Evolutionary conservation across 2,797 vertebrate genomes (phyloP).

Genomic region (Pteronotus mesoamericanus): DNA sequence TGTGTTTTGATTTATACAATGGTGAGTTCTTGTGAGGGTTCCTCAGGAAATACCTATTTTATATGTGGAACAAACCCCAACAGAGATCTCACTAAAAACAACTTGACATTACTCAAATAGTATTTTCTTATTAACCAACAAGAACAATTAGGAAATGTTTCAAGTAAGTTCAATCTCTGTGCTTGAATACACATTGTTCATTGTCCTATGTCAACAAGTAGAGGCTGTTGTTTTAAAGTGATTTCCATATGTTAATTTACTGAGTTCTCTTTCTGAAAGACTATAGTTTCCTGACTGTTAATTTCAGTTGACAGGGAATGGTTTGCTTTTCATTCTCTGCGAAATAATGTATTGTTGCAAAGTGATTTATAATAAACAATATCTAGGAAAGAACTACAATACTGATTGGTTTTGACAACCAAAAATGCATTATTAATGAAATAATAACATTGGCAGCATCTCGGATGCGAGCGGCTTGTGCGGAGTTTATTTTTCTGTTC

Average conservation of each 20-base stretch:
- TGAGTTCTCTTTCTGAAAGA: constrained; percentile 72
- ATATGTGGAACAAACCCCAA: constrained; percentile 30
- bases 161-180: constrained; percentile 75
- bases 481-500: constrained; percentile 75
- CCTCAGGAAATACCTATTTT: constrained; percentile 51
- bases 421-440: constrained; percentile 86
- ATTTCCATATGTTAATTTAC: constrained; percentile 78
- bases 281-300: constrained; percentile 71
- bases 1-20: constrained; percentile 54
- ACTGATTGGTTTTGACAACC: constrained; percentile 83
- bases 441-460: constrained; percentile 79
- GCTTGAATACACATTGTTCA: constrained; percentile 68
- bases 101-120: constrained; percentile 59
- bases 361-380: constrained; percentile 82
- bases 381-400: constrained; percentile 75
- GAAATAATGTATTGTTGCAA: constrained; percentile 80
- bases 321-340: constrained; percentile 78
- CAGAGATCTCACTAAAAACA: neutral
- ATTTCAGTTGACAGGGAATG: constrained; percentile 79
- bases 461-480: constrained; percentile 76
- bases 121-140: constrained; percentile 75
- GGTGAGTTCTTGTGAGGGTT: constrained; percentile 44
- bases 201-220: constrained; percentile 75
- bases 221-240: constrained; percentile 67
- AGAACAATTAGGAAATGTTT: constrained; percentile 76